Percentiles rank a stretch among this genome's conserved stretches.
Conservation (phyloP, 2,797 vertebrate species). For the Melanitta fusca region DNA sequence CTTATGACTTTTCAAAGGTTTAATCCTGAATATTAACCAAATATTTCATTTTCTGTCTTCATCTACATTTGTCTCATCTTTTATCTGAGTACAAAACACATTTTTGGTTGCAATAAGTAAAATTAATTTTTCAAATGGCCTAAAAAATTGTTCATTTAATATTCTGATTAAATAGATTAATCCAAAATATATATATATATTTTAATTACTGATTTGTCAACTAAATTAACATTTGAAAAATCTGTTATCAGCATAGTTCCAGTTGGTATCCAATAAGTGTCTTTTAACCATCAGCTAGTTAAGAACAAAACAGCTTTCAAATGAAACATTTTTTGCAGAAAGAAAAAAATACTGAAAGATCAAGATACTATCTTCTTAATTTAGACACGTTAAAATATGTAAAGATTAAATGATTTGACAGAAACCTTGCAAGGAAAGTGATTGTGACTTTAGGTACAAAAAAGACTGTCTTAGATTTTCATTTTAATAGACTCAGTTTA, state of each 20-base stretch:
- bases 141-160: neutral
- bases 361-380: neutral
- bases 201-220: neutral
- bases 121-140: neutral
- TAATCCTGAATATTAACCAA: neutral
- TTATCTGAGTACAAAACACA: neutral
- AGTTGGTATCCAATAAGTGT: neutral
- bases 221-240: neutral
- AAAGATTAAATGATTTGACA: constrained; percentile 13
- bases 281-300: neutral
- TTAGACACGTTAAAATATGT: neutral
- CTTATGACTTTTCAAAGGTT: neutral
- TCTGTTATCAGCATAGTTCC: neutral
- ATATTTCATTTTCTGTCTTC: neutral
- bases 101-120: neutral
- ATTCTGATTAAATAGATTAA: neutral
- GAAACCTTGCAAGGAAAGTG: neutral
- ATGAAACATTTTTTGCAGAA: neutral
- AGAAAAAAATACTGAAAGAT: neutral
- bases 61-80: neutral
- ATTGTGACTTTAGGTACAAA: neutral
- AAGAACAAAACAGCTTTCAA: neutral
- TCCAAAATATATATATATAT: neutral
- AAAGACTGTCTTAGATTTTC: neutral
- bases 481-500: neutral